Conservation (phyloP, 2,113 vertebrate species). For the Macquaria australasica region DNA sequence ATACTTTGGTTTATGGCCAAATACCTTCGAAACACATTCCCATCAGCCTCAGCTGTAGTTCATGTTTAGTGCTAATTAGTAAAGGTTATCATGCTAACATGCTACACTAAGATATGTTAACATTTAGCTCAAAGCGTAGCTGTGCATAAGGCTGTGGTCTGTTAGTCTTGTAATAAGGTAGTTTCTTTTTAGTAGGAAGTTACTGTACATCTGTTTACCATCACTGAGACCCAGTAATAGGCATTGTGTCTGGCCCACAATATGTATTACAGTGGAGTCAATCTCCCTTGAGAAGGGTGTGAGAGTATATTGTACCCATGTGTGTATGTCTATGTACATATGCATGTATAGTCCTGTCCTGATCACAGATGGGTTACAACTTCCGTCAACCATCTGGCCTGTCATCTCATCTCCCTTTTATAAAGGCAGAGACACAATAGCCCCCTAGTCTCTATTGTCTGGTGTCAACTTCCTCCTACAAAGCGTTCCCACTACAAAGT, state of each 20-base stretch:
- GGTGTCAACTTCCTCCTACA: constrained; percentile 54
- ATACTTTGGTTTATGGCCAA: neutral
- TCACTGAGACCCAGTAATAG: neutral
- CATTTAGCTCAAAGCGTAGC: neutral
- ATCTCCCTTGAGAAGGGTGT: neutral
- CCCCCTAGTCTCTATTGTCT: constrained; percentile 56
- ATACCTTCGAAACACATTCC: neutral
- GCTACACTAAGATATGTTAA: neutral
- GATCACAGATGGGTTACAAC: constrained; percentile 89
- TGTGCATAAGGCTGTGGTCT: neutral
- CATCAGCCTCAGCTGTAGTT: neutral
- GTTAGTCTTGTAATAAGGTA: neutral
- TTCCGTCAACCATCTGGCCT: constrained; percentile 89
- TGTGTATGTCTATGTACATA: neutral
- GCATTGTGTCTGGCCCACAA: neutral
- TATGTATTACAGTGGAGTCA: neutral
- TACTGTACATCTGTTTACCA: neutral
- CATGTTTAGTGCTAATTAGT: neutral
- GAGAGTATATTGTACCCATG: neutral
- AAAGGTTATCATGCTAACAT: neutral
- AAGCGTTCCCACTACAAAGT: constrained; percentile 47
- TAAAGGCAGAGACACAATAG: constrained; percentile 75
- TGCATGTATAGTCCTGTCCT: constrained; percentile 50
- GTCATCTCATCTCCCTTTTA: constrained; percentile 81
- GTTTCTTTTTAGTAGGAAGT: neutral